These are phyloP conservation scores for Timandra comae DNA, from an alignment of 2,888 invertebrate species.

Conservation along the genomic window DNA sequence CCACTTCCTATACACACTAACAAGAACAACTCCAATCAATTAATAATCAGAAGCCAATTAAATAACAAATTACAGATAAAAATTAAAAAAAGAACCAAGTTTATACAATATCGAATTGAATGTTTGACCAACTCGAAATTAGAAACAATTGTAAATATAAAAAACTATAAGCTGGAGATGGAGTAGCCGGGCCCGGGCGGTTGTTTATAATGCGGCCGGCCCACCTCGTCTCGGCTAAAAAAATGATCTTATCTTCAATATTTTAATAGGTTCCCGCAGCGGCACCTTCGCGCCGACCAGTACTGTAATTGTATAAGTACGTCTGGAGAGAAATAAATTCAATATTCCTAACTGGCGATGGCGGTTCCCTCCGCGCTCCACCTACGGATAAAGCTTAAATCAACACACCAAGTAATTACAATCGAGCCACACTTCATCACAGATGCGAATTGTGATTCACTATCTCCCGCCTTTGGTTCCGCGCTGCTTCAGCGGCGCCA, in stretches of 20 bases:
- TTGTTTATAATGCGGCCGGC: conserved; percentile 63
- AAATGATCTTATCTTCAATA: conserved; percentile 71
- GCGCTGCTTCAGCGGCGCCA: conserved; percentile 28
- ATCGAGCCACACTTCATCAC: conserved; percentile 66
- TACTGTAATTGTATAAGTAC: conserved; percentile 67
- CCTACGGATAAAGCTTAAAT: conserved; percentile 69
- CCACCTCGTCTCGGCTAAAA: conserved; percentile 68
- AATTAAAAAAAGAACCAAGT: conserved; percentile 56
- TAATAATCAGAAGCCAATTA: conserved; percentile 65
- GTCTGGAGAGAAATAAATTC: conserved; percentile 58
- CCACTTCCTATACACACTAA: conserved; percentile 20
- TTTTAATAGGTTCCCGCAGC: conserved; percentile 74
- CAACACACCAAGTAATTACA: conserved; percentile 74
- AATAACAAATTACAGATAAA: conserved; percentile 66
- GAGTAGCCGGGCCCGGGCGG: conserved; percentile 55
- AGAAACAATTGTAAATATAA: conserved; percentile 71
- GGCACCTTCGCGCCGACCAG: conserved; percentile 56
- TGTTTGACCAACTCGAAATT: conserved; percentile 68
- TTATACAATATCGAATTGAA: conserved; percentile 67
- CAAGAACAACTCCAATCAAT: conserved; percentile 35
- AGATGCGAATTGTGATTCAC: conserved; percentile 71
- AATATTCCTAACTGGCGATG: conserved; percentile 47
- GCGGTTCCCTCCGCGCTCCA: conserved; percentile 33
- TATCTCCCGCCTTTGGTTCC: conserved; percentile 49
- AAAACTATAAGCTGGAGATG: conserved; percentile 55